phyloP scores from a whole-genome alignment of 1,140 invertebrate genomes.

The Coenobita brevimanus region DNA sequence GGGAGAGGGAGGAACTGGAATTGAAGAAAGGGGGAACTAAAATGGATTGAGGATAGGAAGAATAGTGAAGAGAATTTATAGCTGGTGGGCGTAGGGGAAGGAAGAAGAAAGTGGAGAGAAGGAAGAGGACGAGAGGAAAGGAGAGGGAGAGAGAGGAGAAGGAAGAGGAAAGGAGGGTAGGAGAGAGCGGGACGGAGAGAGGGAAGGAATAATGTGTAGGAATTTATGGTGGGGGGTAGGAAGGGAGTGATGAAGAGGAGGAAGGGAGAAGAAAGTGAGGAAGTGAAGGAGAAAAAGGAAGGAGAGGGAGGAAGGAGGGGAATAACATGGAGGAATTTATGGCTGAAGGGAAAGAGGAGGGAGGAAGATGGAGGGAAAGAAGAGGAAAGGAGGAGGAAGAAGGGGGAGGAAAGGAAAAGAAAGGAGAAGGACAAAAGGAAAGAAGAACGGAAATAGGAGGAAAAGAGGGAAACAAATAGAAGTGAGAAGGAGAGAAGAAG shows the following conservation, averaged over 20 bases:
- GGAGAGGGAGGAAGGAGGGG: neutral
- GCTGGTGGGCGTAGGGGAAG: no score
- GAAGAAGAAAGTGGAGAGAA: neutral
- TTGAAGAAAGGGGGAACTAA: no score
- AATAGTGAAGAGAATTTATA: no score
- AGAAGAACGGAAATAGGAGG: neutral
- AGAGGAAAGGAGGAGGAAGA: no score
- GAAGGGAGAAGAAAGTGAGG: neutral
- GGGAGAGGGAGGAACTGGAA: no score
- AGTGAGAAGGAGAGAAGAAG: neutral
- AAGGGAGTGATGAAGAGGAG: neutral
- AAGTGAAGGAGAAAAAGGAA: neutral
- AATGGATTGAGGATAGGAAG: no score
- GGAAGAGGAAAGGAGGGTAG: neutral
- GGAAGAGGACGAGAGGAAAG: neutral
- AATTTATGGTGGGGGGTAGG: neutral
- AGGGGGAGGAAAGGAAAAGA: no score
- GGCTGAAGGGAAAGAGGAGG: neutral
- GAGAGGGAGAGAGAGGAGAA: neutral
- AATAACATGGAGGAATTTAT: no score
- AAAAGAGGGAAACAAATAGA: no score
- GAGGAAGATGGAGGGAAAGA: neutral
- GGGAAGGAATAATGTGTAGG: neutral
- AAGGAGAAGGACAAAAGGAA: neutral
- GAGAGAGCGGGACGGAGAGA: no score